phyloP scores from a whole-genome alignment of 2,797 vertebrate species.

The Threskiornis aethiopicus region DNA sequence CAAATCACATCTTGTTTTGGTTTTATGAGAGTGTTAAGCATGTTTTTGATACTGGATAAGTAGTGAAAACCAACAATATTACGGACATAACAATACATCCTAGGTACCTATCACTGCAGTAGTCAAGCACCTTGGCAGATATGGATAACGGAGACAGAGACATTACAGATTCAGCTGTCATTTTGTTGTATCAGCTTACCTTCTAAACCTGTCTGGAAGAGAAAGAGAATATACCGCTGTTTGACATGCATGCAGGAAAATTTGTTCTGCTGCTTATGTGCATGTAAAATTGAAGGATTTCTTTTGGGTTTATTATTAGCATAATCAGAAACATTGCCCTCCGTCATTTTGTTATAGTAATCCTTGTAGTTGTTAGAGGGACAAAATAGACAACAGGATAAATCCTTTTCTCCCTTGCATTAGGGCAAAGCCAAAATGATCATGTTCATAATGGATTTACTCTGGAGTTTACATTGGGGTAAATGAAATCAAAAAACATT shows the following conservation, averaged over 20 bases:
- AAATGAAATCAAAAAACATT: constrained; percentile 18
- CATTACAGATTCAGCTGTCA: not conserved
- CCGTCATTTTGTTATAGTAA: not conserved
- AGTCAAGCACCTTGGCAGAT: not conserved
- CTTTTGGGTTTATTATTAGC: constrained; percentile 14
- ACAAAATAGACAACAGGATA: not conserved
- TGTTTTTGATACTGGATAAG: not conserved
- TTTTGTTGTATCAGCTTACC: constrained; percentile 31
- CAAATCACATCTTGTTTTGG: not conserved
- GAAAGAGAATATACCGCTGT: constrained; percentile 24
- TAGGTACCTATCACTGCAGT: not conserved
- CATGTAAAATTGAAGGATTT: constrained; percentile 28
- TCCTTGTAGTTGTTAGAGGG: not conserved
- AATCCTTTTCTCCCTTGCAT: not conserved
- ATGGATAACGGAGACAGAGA: not conserved
- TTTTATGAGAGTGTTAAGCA: not conserved
- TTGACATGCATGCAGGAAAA: constrained; percentile 27
- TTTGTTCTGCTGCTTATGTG: constrained; percentile 24
- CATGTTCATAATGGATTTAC: not conserved
- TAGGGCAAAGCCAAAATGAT: not conserved
- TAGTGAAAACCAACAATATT: not conserved
- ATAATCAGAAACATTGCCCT: constrained; percentile 30
- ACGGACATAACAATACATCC: not conserved
- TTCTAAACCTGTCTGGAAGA: constrained; percentile 41
- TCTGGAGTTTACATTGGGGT: not conserved